These are phyloP conservation scores for Irena cyanogastra DNA, from an alignment of 2,113 vertebrate species.

Conservation along the genomic window DNA sequence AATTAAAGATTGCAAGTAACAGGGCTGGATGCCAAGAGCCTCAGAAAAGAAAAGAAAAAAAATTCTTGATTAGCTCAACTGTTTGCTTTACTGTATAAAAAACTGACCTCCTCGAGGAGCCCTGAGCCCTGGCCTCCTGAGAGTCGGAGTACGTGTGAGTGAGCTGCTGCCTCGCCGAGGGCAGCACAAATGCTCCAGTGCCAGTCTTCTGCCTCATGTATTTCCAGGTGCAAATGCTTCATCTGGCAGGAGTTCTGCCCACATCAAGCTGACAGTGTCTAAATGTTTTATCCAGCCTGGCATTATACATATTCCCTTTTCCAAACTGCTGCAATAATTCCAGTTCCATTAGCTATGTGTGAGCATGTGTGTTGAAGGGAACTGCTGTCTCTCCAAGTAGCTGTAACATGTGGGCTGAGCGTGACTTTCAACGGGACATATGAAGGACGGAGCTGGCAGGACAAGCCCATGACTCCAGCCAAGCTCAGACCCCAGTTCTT, in stretches of 20 bases:
- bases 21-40: conserved; percentile 47
- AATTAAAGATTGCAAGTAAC: conserved; percentile 58
- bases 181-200: neutral
- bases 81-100: conserved; percentile 71
- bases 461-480: neutral
- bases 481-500: neutral
- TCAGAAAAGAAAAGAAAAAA: conserved; percentile 37
- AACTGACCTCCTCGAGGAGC: conserved; percentile 43
- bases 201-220: neutral
- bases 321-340: neutral
- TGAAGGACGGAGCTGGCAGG: neutral
- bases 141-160: conserved; percentile 46
- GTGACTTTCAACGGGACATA: neutral
- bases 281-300: neutral
- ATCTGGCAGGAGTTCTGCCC: neutral
- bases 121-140: neutral
- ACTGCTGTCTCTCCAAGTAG: accelerated
- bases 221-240: conserved; percentile 24
- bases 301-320: neutral
- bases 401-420: neutral
- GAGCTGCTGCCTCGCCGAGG: conserved; percentile 6
- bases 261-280: neutral
- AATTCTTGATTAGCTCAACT: conserved; percentile 56
- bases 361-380: neutral
- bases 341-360: neutral